Evolutionary conservation across 2,797 vertebrate species (phyloP), one percentile per base, ranked within the genome.

Genomic region (Podarcis lilfordi): DNA sequence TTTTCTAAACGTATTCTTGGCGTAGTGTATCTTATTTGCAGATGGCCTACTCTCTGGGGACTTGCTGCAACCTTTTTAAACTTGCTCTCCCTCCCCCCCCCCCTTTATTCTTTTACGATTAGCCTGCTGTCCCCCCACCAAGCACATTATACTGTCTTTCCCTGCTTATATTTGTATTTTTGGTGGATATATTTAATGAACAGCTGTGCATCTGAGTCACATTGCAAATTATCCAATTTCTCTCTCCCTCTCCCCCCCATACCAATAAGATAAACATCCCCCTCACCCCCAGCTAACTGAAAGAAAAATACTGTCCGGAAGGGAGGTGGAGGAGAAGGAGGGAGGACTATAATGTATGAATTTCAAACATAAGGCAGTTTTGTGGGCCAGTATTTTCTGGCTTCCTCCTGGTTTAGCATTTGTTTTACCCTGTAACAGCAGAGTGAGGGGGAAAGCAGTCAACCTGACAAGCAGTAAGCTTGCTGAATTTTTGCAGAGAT

Each of bases 171-270:
- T 88, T 84, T 92, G 91, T 89, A 82, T 93, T 91, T 89, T 89
- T 81, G 93, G 86, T 93, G 92, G 86, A 90, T 95, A 91, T 95
- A 43, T 94, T 95, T 93, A 95, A 85, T 45, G 59, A 93, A 89
- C 69, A 84, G 92, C 94, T 96, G 92, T 86, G 91, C 35, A 0
- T 94, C 93, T 94, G 94, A 94, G 94, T 96, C 94, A 90, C 84
- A 82, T 88, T 91, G 92, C 93, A 86, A 90, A 82, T 93, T 94
- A 83, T 85, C 21, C 89, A 94, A 82, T 84, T 17, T 75, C 91
- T 96, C 91, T 93, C 91, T 96, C 91, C 92, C 43, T 8, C 40
- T 2, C 11, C 11, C 50, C 50, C 1, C 89, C 91, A 86, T 75
- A 91, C 89, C 90, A 92, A 85, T 85, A 88, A 19, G 32, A 90